Evolutionary conservation across 1,140 invertebrate genomes (phyloP).

Genomic region (Sarcophaga bullata): DNA sequence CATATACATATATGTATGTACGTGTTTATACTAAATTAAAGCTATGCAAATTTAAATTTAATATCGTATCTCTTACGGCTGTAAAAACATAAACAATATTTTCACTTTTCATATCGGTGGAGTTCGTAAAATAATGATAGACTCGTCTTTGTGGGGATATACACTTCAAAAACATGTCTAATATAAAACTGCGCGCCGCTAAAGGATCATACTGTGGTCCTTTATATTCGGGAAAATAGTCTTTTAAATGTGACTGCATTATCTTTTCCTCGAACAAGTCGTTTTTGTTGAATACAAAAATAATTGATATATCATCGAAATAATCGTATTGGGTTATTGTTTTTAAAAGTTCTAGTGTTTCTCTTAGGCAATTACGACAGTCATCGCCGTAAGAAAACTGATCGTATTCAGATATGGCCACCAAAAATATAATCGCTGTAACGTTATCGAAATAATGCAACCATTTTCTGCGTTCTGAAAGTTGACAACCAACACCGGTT

Average conservation of each 20-base stretch:
- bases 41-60: slow-evolving; percentile 1
- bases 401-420: slow-evolving; percentile 96
- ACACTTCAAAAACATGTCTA: slow-evolving; percentile 8
- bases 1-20: no score
- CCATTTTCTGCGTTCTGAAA: slow-evolving; percentile 98
- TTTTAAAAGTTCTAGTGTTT: slow-evolving; percentile 10
- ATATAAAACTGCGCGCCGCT: slow-evolving; percentile 3
- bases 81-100: slow-evolving; percentile 20
- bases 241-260: slow-evolving; percentile 92
- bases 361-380: background rate
- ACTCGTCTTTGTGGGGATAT: background rate
- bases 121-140: slow-evolving; percentile 20
- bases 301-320: slow-evolving; percentile 76
- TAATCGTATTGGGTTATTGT: background rate
- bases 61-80: slow-evolving; percentile 40
- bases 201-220: slow-evolving; percentile 70
- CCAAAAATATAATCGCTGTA: slow-evolving; percentile 96
- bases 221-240: slow-evolving; percentile 95
- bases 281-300: slow-evolving; percentile 95
- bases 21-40: background rate
- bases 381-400: slow-evolving; percentile 96
- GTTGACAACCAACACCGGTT: slow-evolving; percentile 97
- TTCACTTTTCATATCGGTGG: slow-evolving; percentile 1
- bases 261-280: slow-evolving; percentile 96
- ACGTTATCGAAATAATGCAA: slow-evolving; percentile 99